Percentiles rank a stretch among this genome's conserved stretches.
Conservation (phyloP, 92 coral and sea anemone genomes). For the Phenganax subtilis region DNA sequence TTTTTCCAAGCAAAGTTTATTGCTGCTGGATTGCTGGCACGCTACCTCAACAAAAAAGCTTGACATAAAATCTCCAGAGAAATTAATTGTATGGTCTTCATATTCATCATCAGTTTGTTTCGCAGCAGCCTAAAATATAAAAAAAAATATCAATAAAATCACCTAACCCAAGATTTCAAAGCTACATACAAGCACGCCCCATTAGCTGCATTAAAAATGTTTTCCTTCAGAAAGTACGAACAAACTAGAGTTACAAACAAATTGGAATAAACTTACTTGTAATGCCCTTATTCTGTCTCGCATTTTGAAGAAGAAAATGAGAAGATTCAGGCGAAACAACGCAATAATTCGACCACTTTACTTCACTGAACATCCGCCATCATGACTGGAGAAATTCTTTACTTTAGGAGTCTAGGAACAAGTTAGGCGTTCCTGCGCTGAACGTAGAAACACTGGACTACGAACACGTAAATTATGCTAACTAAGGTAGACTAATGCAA, state of each 20-base stretch:
- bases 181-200: conserved; percentile 6
- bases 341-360: not conserved
- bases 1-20: not conserved
- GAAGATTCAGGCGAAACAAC: conserved; percentile 5
- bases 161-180: not conserved
- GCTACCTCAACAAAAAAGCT: conserved; percentile 24
- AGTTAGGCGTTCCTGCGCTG: conserved; percentile 20
- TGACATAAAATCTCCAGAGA: conserved; percentile 29
- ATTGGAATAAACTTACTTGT: conserved; percentile 10
- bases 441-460: not conserved
- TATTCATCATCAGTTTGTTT: conserved; percentile 34
- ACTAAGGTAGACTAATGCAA: not conserved
- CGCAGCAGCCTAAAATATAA: conserved; percentile 4
- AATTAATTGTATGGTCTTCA: conserved; percentile 11
- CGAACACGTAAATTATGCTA: not conserved
- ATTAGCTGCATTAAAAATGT: not conserved
- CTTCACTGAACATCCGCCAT: conserved; percentile 26
- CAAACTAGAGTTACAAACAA: not conserved
- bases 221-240: not conserved
- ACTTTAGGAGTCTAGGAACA: conserved; percentile 11
- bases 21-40: not conserved
- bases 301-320: conserved; percentile 10
- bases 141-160: not conserved
- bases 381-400: not conserved
- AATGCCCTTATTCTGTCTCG: conserved; percentile 32